Conservation (phyloP, 2,888 invertebrate species). For the Arrhopalites spinosus region DNA sequence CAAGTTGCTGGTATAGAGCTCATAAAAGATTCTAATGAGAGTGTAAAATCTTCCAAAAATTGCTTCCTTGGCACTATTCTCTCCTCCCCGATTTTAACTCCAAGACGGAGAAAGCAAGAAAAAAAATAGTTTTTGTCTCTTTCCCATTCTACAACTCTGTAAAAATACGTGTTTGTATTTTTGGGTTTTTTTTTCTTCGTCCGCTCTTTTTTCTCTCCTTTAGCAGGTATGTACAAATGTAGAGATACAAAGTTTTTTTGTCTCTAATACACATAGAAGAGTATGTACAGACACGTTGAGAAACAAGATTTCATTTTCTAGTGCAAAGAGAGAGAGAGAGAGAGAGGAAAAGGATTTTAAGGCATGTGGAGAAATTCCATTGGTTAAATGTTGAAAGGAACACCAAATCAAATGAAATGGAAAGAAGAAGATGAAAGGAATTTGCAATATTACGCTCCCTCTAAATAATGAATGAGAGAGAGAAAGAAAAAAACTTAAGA, state of each 20-base stretch:
- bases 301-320: too few relatives aligned
- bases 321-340: too few relatives aligned
- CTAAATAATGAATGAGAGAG: slow-evolving; percentile 6
- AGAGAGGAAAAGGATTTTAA: background rate
- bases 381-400: slow-evolving; percentile 14
- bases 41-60: slow-evolving; percentile 30
- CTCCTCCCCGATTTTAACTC: slow-evolving; percentile 21
- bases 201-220: too few relatives aligned
- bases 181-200: too few relatives aligned
- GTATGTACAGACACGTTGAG: too few relatives aligned
- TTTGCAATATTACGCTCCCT: background rate
- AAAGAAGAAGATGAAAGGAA: slow-evolving; percentile 1
- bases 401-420: background rate
- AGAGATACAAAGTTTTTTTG: too few relatives aligned
- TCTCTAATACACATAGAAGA: too few relatives aligned
- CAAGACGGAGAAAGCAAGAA: too few relatives aligned
- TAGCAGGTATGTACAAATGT: too few relatives aligned
- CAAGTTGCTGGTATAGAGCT: slow-evolving; percentile 12
- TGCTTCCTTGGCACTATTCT: slow-evolving; percentile 20
- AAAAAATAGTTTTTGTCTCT: slow-evolving; percentile 32
- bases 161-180: background rate
- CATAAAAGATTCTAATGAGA: slow-evolving; percentile 35
- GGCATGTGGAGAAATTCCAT: slow-evolving; percentile 21
- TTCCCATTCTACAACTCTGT: too few relatives aligned
- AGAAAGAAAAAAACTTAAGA: slow-evolving; percentile 7